Conservation (phyloP, 2,797 vertebrate genomes). For the Cephalopachus bancanus region DNA sequence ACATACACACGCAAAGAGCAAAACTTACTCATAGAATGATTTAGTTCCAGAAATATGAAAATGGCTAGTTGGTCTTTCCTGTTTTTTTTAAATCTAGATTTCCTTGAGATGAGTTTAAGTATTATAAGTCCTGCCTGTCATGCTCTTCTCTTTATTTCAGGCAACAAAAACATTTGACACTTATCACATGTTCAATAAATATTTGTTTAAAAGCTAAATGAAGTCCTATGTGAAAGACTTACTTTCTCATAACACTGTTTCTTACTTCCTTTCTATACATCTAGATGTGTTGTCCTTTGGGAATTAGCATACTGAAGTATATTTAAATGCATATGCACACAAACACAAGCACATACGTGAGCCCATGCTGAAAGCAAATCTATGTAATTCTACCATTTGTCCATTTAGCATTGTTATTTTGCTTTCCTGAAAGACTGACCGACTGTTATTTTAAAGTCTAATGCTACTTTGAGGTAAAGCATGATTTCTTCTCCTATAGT, state of each 20-base stretch:
- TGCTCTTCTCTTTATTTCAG: not conserved
- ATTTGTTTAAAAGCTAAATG: not conserved
- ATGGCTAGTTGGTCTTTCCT: not conserved
- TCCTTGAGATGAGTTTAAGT: not conserved
- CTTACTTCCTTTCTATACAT: not conserved
- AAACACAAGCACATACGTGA: not conserved
- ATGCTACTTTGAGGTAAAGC: not conserved
- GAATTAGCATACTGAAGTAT: not conserved
- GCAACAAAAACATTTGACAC: not conserved
- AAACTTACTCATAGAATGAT: not conserved
- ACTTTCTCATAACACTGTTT: not conserved
- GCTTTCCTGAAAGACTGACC: not conserved
- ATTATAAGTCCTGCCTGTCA: fast-evolving
- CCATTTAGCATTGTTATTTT: not conserved
- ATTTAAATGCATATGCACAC: not conserved
- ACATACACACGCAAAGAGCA: not conserved
- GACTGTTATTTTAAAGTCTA: not conserved
- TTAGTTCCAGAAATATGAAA: not conserved
- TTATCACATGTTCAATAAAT: not conserved
- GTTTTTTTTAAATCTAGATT: not conserved
- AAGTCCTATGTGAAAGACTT: not conserved
- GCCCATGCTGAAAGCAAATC: not conserved
- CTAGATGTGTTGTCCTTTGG: not conserved
- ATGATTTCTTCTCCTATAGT: not conserved
- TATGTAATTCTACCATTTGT: not conserved